Conservation (phyloP, 2,888 invertebrate genomes). For the Yponomeuta evonymella region DNA sequence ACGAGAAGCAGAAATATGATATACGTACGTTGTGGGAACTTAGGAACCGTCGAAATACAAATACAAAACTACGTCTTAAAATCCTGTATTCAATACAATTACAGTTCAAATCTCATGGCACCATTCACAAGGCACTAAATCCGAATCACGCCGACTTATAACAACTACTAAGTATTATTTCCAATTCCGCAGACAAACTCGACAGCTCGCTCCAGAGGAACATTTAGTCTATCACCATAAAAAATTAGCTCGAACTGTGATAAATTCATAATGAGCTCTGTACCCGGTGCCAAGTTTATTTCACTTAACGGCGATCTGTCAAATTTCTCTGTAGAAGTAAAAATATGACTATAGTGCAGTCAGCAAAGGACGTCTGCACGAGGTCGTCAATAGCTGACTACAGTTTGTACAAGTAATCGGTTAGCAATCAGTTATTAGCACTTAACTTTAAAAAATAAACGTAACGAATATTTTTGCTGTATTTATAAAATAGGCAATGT, state of each 20-base stretch:
- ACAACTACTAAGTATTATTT: slow-evolving; percentile 15
- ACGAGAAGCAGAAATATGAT: no score
- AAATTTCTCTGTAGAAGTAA: no score
- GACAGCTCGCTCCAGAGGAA: no score
- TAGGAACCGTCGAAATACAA: no score
- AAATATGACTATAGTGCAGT: neutral
- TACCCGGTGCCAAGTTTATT: no score
- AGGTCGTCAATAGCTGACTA: neutral
- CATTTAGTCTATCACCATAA: no score
- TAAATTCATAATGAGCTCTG: no score
- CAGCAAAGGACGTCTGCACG: neutral
- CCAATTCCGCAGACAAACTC: no score
- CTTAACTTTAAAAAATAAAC: neutral
- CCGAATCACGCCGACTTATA: slow-evolving; percentile 39
- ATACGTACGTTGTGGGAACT: no score
- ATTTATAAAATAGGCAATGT: neutral
- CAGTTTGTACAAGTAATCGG: neutral
- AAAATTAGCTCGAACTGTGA: no score
- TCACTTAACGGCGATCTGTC: no score
- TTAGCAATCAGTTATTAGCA: slow-evolving; percentile 13
- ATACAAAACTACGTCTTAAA: slow-evolving; percentile 15
- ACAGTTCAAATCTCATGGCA: slow-evolving; percentile 58
- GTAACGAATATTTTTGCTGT: neutral
- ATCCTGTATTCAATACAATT: slow-evolving; percentile 49
- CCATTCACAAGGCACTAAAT: slow-evolving; percentile 56